phyloP scores from a whole-genome alignment of 1,140 invertebrate genomes.

The Drosophila micromelanica region DNA sequence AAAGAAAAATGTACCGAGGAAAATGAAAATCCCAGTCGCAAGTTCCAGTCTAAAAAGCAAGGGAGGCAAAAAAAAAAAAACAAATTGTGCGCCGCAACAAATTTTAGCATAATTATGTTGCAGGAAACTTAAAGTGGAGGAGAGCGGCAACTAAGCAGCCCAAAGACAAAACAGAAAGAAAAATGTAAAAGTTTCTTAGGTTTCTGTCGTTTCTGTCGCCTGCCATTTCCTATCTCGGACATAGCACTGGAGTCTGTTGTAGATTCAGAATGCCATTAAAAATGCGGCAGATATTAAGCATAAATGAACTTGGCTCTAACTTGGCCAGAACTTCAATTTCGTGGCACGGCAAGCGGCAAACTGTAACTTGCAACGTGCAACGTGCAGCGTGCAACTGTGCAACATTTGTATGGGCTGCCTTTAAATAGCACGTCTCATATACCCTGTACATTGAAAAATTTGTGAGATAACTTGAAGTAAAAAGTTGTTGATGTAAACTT shows the following conservation, averaged over 20 bases:
- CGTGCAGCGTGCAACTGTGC: conserved; percentile 12
- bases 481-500: too few species aligned
- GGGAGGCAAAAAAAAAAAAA: conserved; percentile 38
- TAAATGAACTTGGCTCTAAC: conserved; percentile 67
- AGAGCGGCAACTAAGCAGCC: conserved; percentile 17
- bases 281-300: conserved; percentile 74
- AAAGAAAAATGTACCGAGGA: conserved; percentile 1
- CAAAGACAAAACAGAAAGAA: conserved; percentile 27
- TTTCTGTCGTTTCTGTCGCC: too few species aligned
- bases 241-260: conserved; percentile 19
- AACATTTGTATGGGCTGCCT: conserved; percentile 56
- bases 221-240: conserved; percentile 6
- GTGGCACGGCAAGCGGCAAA: conserved; percentile 5
- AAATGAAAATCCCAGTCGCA: conserved; percentile 30
- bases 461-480: too few species aligned
- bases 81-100: conserved; percentile 74
- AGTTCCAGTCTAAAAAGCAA: conserved; percentile 45
- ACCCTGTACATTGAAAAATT: neutral
- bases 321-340: conserved; percentile 30
- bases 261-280: conserved; percentile 66
- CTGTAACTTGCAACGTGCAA: conserved; percentile 14
- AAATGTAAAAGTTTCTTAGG: conserved; percentile 5
- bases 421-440: neutral
- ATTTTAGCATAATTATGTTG: conserved; percentile 82
- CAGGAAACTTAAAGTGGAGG: conserved; percentile 21